Evolutionary conservation across 1,140 invertebrate genomes (phyloP).

Genomic region (Plectus sambesii): DNA sequence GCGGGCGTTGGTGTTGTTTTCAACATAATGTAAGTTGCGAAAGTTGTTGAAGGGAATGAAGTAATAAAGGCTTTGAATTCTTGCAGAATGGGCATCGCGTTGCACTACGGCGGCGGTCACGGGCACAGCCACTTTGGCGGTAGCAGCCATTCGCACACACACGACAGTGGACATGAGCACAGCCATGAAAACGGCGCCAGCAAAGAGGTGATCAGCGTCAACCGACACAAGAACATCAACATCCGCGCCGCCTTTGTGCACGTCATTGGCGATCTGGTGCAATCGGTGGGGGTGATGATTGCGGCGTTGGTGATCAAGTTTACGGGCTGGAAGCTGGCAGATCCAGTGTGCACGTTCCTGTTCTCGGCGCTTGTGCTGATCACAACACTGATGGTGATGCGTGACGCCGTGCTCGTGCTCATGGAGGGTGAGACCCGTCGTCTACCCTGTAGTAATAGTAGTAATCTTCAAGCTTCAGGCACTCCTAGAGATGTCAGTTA

Average conservation of each 20-base stretch:
- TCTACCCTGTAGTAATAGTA: slow-evolving; percentile 25
- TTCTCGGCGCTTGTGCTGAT: slow-evolving; percentile 78
- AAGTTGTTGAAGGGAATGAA: too few relatives aligned
- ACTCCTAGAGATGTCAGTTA: slow-evolving; percentile 69
- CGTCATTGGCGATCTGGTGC: slow-evolving; percentile 86
- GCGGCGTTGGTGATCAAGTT: slow-evolving; percentile 71
- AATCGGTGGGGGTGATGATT: slow-evolving; percentile 81
- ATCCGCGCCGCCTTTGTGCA: slow-evolving; percentile 92
- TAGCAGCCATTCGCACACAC: slow-evolving; percentile 10
- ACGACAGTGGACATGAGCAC: slow-evolving; percentile 30
- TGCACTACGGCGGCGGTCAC: slow-evolving; percentile 14
- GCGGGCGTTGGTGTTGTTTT: slow-evolving; percentile 75
- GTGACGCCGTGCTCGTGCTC: slow-evolving; percentile 24
- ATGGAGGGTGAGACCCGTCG: slow-evolving; percentile 25
- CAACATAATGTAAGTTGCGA: slow-evolving; percentile 86
- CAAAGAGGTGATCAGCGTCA: too few relatives aligned
- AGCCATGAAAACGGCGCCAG: slow-evolving; percentile 8
- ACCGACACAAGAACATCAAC: slow-evolving; percentile 62
- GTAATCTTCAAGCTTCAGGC: slow-evolving; percentile 58
- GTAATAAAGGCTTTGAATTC: too few relatives aligned
- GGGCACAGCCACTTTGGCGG: slow-evolving; percentile 4
- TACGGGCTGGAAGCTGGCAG: slow-evolving; percentile 57
- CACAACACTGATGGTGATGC: slow-evolving; percentile 19
- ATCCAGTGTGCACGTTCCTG: slow-evolving; percentile 93
- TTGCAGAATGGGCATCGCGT: slow-evolving; percentile 15